Base-by-base conservation (phyloP, 2,888 invertebrate genomes). In the Caenorhabditis virilis region DNA sequence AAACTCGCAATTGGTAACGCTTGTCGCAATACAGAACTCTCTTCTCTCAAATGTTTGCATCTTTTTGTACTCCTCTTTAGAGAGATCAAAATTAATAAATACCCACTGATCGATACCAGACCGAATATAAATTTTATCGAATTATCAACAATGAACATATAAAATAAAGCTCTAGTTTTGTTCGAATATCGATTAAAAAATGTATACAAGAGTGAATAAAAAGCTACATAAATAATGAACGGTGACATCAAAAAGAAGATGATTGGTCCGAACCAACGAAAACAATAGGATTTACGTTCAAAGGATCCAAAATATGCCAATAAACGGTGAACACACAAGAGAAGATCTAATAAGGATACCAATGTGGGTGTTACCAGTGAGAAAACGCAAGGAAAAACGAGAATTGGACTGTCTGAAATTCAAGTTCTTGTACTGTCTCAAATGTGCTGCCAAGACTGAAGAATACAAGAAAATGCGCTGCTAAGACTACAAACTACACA, bases 1-100 rank as follows among this genome's bases (percentile, higher is more conserved):
- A 60, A 54, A 15, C 38, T 30, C 16, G 60, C 46, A 25, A 60
- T 60, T 15, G 60, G 60, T n/a, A 60, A 20, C 11, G 60, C 60
- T 35, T 60, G 60, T 20, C 53, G 11, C 4, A 60, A 38, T 15
- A 60, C 46, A 1, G 35, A 6, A 23, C 25, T 46, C 15, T 46
- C 13, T 46, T 46, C 46, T 27, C 27, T 25, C 27, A n/a, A 6
- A 7, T 18, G 3, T 4, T 18, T 42, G 5, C 9, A 9, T n/a
- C 13, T 5, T 23, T 16, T 16, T n/a, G 22, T 51, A 41, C 9
- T 39, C 26, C 7, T 26, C 7, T 35, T 39, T 25, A 51, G 16
- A 27, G 43, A 35, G 3, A 45, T 30, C 2, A n/a, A 45, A 22
- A 57, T 57, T 2, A 23, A 3, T 0, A 25, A 2, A 20, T 57